Conservation (phyloP, 2,888 invertebrate species). For the Petrolisthes manimaculis region DNA sequence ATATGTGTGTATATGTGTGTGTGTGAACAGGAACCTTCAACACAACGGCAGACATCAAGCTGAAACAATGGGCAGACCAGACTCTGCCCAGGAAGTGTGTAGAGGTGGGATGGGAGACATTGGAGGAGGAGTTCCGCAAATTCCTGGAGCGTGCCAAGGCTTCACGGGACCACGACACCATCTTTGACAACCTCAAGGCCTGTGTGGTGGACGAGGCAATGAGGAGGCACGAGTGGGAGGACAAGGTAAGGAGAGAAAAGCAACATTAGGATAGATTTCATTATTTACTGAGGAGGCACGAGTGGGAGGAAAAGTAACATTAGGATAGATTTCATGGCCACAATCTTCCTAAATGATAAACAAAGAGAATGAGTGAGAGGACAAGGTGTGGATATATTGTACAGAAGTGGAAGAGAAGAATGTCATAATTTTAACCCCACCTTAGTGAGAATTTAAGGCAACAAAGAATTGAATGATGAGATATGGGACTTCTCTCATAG, state of each 20-base stretch:
- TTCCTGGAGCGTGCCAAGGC: conserved; percentile 72
- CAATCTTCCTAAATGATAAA: too few species aligned
- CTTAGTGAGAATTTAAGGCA: too few species aligned
- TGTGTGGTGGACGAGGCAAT: conserved; percentile 91
- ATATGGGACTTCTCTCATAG: too few species aligned
- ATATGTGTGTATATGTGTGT: not conserved
- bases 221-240: conserved; percentile 92
- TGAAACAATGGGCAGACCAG: conserved; percentile 95
- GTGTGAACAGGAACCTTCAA: conserved; percentile 71
- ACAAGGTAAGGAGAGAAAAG: conserved; percentile 77
- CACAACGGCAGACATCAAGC: conserved; percentile 85
- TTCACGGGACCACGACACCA: conserved; percentile 83
- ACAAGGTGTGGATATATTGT: too few species aligned
- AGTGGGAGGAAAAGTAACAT: not conserved
- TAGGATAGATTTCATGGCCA: too few species aligned
- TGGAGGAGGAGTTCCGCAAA: conserved; percentile 69
- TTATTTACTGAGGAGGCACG: not conserved
- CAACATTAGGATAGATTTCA: not conserved
- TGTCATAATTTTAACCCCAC: too few species aligned
- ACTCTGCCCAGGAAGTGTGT: conserved; percentile 88
- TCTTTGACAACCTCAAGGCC: conserved; percentile 90
- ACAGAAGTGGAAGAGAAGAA: too few species aligned
- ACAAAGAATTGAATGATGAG: too few species aligned
- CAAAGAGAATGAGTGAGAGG: too few species aligned
- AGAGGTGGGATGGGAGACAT: conserved; percentile 87